These are phyloP conservation scores for Pristionchus exspectatus DNA, from an alignment of 2,888 invertebrate genomes.

Conservation along the genomic window DNA sequence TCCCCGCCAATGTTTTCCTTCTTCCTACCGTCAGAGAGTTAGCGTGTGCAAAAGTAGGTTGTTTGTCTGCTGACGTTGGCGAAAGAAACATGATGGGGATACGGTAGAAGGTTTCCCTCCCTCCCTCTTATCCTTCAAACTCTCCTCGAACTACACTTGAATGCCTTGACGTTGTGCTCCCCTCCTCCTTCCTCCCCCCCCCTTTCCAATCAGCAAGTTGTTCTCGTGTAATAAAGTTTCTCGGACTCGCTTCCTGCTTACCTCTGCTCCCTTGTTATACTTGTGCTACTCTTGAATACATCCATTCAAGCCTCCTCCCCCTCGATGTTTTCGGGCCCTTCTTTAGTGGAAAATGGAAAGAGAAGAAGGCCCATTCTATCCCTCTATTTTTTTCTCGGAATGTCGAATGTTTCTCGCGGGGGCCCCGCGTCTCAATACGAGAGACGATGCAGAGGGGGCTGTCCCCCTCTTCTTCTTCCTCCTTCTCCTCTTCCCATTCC, in stretches of 20 bases:
- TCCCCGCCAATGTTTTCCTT: conserved; percentile 19
- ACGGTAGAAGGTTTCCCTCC: conserved; percentile 32
- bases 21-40: not conserved
- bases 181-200: not conserved
- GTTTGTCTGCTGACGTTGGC: conserved; percentile 37
- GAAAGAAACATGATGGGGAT: not conserved
- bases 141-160: conserved; percentile 44
- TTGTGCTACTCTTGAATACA: not conserved
- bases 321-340: not conserved
- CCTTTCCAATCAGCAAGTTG: conserved; percentile 1
- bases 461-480: not conserved
- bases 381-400: not conserved
- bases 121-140: not conserved
- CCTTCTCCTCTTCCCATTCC: not conserved
- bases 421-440: not conserved
- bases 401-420: conserved; percentile 39
- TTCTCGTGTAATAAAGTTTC: conserved; percentile 46
- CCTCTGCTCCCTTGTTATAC: conserved; percentile 14
- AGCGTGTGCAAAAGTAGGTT: not conserved
- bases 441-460: not conserved
- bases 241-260: not conserved
- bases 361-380: not conserved
- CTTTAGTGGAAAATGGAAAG: not conserved
- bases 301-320: not conserved
- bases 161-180: not conserved